Evolutionary conservation across 2,113 vertebrate species (phyloP), one percentile per base, ranked within the genome.

Genomic region (Notothenia rossii): DNA sequence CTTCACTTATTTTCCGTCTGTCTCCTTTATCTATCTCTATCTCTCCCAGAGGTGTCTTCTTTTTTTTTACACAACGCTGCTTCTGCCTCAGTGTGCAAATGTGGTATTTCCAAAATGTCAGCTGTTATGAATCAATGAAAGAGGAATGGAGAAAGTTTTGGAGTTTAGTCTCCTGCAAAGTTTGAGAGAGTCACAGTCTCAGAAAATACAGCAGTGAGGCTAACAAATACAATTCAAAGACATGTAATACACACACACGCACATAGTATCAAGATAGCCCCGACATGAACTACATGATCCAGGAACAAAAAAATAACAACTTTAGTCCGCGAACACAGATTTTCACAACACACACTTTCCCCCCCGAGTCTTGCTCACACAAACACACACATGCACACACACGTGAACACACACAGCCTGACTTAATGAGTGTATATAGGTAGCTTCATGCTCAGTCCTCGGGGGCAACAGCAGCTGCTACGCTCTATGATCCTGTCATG

Each of bases 351-450:
- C 46, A 66, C 43, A 49, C 45, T 2, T 10, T 3, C 10, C 17
- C 33, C 33, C 17, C 29, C 29, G 18, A 18, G 3, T 40, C 18
- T 50, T 17, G 6, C 51, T 43, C 49, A 56, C 29, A 72, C 64
- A 59, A 20, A 70, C 65, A 61, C 70, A 40, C 36, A 54, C 72
- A 43, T 17, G 40, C 40, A 58, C 63, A 62, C 56, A 70, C 60
- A 51, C 25, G 29, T 29, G 29, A 29, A 72, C 81, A 74, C 75
- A 73, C 68, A 61, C 25, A 71, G 65, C 50, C 77, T 48, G 55
- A 56, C 68, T 36, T 81, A 88, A 88, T 71, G 79, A 87, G 79
- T 53, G 5, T 81, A 76, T 79, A 77, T 76, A 73, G 70, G 63
- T 59, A 79, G 63, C 66, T 77, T 64, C 77, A 61, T 67, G 51